phyloP scores from a whole-genome alignment of 2,113 vertebrate genomes.

The Uria aalge region DNA sequence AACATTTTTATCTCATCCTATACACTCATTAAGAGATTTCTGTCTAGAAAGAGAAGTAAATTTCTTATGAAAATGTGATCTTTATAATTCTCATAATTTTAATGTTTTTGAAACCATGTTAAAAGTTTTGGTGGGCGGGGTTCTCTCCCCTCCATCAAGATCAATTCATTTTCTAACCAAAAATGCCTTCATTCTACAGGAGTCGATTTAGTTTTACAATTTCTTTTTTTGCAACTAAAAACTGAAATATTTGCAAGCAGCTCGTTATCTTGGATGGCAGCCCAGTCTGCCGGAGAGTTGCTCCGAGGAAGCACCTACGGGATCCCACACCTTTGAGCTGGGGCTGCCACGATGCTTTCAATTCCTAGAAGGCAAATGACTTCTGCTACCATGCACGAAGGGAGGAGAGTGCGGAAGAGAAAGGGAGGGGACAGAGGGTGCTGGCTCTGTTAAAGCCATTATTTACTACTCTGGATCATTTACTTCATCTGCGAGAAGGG shows the following conservation, averaged over 20 bases:
- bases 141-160: rapidly evolving
- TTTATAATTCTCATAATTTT: not conserved
- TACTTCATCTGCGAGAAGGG: not conserved
- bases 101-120: not conserved
- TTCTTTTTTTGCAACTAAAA: not conserved
- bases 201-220: not conserved
- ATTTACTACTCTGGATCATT: not conserved
- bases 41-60: not conserved
- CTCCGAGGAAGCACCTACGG: conserved; percentile 15
- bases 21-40: not conserved
- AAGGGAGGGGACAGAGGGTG: not conserved
- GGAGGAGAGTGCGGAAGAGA: not conserved
- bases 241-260: not conserved
- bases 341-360: not conserved
- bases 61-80: not conserved
- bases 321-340: conserved; percentile 8
- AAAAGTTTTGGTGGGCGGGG: not conserved
- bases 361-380: conserved; percentile 65
- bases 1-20: not conserved
- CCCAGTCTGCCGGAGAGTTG: conserved; percentile 2
- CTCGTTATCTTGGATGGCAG: not conserved
- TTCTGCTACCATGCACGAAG: not conserved
- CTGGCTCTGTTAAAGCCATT: not conserved
- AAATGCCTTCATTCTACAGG: not conserved
- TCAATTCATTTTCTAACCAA: not conserved